Percentiles rank a stretch among this genome's conserved stretches.
These are phyloP conservation scores for Ormia ochracea DNA, from an alignment of 2,888 invertebrate genomes.

Conservation along the genomic window DNA sequence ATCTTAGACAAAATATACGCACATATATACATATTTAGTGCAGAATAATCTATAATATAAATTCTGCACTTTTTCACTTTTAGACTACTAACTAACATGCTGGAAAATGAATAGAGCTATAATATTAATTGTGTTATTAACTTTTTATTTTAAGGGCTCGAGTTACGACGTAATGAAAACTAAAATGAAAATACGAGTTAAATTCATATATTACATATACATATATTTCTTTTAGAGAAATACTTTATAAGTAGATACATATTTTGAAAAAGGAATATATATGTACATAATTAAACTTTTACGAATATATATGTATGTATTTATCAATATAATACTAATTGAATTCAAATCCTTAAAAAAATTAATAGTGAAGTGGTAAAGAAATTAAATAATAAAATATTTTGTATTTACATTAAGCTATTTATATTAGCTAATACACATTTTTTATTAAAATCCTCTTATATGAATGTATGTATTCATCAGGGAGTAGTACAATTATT, in stretches of 20 bases:
- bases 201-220: not conserved
- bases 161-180: no score
- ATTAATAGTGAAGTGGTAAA: not conserved
- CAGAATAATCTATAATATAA: no score
- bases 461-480: not conserved
- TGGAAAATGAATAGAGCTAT: no score
- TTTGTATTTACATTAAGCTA: conserved; percentile 39
- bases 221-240: not conserved
- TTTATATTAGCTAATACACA: conserved; percentile 18
- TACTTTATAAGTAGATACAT: no score
- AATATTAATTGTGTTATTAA: no score
- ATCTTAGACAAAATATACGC: no score
- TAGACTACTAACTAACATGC: no score
- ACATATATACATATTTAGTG: no score
- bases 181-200: not conserved
- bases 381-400: not conserved
- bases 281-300: not conserved
- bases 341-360: conserved; percentile 23
- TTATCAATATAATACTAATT: conserved; percentile 18
- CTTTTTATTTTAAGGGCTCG: not conserved
- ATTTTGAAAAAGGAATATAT: not conserved
- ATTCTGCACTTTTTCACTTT: no score
- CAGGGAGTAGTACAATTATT: not conserved
- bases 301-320: not conserved
- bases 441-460: not conserved